Percentiles rank a stretch among this genome's conserved stretches.
Conservation (phyloP, 1,140 invertebrate genomes). For the Andrena cerasifolii region DNA sequence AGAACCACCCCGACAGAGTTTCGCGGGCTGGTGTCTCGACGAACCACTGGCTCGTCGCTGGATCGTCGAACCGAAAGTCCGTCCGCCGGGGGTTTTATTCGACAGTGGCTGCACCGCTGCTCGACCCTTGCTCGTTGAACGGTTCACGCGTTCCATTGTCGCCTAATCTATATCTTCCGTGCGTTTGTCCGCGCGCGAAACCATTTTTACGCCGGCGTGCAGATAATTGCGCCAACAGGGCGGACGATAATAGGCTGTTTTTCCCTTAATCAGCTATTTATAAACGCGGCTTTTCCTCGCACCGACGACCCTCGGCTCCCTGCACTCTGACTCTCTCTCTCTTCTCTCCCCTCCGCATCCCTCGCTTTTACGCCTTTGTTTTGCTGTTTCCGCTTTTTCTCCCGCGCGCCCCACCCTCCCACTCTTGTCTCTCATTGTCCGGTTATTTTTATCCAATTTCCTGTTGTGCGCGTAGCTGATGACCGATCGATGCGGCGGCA, state of each 20-base stretch:
- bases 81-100: not conserved
- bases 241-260: slow-evolving; percentile 1
- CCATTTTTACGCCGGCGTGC: not conserved
- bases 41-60: not conserved
- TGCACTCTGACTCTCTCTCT: slow-evolving; percentile 6
- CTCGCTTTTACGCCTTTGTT: not conserved
- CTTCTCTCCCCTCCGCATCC: too few relatives aligned
- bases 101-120: too few relatives aligned
- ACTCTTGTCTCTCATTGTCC: not conserved
- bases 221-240: not conserved
- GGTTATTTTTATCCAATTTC: slow-evolving; percentile 23
- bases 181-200: too few relatives aligned
- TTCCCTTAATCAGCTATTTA: slow-evolving; percentile 27
- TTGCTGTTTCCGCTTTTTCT: not conserved
- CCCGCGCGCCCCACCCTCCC: not conserved
- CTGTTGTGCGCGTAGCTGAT: not conserved
- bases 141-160: too few relatives aligned
- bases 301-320: not conserved
- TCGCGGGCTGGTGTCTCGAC: not conserved
- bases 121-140: too few relatives aligned
- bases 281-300: not conserved
- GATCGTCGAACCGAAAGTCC: slow-evolving; percentile 6
- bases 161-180: not conserved
- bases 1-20: not conserved
- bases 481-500: not conserved